These are phyloP conservation scores for Pterophyllum scalare DNA, from an alignment of 2,113 vertebrate species.

Conservation along the genomic window DNA sequence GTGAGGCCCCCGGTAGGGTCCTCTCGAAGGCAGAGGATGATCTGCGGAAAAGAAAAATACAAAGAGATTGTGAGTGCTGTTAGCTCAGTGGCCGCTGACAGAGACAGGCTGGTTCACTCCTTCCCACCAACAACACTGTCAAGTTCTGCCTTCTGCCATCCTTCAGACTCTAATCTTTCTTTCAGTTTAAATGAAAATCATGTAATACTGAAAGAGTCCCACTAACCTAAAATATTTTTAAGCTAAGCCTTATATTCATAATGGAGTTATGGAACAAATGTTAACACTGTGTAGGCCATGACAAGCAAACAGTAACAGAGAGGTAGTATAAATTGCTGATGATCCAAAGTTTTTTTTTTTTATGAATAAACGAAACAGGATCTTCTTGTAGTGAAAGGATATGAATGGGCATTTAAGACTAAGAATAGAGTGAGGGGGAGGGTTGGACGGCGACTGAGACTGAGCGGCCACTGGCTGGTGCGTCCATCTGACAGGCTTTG, in stretches of 20 bases:
- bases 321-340: conserved; percentile 12
- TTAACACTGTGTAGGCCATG: background rate
- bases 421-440: conserved; percentile 63
- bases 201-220: background rate
- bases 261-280: background rate
- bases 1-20: conserved; percentile 72
- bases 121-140: conserved; percentile 46
- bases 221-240: conserved; percentile 21
- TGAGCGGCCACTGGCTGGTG: conserved; percentile 63
- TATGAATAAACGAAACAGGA: conserved; percentile 73
- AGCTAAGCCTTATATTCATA: background rate
- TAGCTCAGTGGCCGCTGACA: conserved; percentile 64
- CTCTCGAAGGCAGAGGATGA: conserved; percentile 70
- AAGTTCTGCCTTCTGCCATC: background rate
- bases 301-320: background rate
- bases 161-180: background rate
- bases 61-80: conserved; percentile 69
- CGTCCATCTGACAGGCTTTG: conserved; percentile 77
- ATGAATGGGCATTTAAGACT: conserved; percentile 79
- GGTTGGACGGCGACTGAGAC: conserved; percentile 39
- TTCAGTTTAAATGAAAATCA: conserved; percentile 23
- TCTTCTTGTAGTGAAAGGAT: conserved; percentile 59
- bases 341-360: conserved; percentile 51
- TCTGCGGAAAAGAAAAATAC: conserved; percentile 62
- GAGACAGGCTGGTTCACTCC: conserved; percentile 64